Conservation (phyloP, 2,888 invertebrate genomes). For the Ryuthela nishihirai region DNA sequence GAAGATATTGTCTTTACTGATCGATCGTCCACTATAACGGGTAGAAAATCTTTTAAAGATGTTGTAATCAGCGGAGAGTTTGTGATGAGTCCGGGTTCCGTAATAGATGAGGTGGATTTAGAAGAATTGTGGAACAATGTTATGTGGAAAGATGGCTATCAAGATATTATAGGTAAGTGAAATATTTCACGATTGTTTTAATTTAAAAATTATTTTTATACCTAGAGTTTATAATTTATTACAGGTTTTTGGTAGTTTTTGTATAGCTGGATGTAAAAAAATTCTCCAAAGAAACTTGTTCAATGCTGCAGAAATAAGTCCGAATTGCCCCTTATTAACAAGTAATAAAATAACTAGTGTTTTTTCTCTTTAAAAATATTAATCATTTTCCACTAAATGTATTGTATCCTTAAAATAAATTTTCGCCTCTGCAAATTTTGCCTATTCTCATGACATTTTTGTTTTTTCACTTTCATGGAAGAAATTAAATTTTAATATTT, state of each 20-base stretch:
- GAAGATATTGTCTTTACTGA: slow-evolving; percentile 21
- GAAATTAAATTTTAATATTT: too few relatives aligned
- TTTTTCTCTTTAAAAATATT: too few relatives aligned
- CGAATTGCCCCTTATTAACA: too few relatives aligned
- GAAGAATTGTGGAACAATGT: slow-evolving; percentile 32
- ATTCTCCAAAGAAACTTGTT: not conserved
- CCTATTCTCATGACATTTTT: too few relatives aligned
- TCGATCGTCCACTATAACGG: slow-evolving; percentile 14
- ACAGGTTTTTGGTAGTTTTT: not conserved
- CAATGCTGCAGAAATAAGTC: too few relatives aligned
- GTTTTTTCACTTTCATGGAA: too few relatives aligned
- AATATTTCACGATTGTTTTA: not conserved
- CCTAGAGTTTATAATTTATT: not conserved
- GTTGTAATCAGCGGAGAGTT: slow-evolving; percentile 1
- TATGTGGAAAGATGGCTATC: slow-evolving; percentile 29
- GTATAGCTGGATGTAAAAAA: not conserved
- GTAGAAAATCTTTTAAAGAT: slow-evolving; percentile 21
- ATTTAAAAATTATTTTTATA: not conserved
- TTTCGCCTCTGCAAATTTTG: too few relatives aligned
- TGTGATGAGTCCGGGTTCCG: slow-evolving; percentile 12
- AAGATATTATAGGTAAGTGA: slow-evolving; percentile 24
- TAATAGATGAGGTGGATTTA: slow-evolving; percentile 30
- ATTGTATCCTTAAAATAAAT: too few relatives aligned
- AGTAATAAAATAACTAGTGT: too few relatives aligned
- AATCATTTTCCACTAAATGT: too few relatives aligned